Conservation (phyloP, 2,888 invertebrate species). For the Luperina nickerlii region DNA sequence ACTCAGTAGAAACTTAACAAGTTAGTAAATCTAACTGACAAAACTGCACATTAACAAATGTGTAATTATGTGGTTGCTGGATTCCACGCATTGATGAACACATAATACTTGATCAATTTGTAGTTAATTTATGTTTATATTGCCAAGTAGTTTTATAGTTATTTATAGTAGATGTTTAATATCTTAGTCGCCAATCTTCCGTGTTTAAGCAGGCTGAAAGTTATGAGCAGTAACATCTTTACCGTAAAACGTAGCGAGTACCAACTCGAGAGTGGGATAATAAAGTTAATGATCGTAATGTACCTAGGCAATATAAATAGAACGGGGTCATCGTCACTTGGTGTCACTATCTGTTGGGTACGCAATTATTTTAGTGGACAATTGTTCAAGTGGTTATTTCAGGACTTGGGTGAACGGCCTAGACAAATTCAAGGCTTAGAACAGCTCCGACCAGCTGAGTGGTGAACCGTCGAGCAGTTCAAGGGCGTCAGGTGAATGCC, state of each 20-base stretch:
- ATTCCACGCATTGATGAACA: slow-evolving; percentile 61
- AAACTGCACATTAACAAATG: slow-evolving; percentile 67
- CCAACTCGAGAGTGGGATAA: slow-evolving; percentile 69
- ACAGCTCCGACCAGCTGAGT: slow-evolving; percentile 84
- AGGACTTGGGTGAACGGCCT: slow-evolving; percentile 85
- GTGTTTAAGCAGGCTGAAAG: slow-evolving; percentile 61
- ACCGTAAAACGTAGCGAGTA: slow-evolving; percentile 69
- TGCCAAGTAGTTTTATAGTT: slow-evolving; percentile 57
- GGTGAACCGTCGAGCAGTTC: slow-evolving; percentile 85
- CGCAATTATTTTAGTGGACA: slow-evolving; percentile 68
- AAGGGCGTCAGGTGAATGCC: slow-evolving; percentile 89
- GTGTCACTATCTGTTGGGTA: slow-evolving; percentile 58
- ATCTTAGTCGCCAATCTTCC: slow-evolving; percentile 57
- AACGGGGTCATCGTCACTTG: slow-evolving; percentile 67
- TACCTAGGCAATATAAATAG: slow-evolving; percentile 59
- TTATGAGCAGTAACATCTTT: slow-evolving; percentile 70
- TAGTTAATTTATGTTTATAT: slow-evolving; percentile 65
- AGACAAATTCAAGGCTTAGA: slow-evolving; percentile 85
- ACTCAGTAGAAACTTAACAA: slow-evolving; percentile 48
- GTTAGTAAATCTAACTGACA: slow-evolving; percentile 57
- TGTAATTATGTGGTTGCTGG: slow-evolving; percentile 60
- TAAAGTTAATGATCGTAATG: slow-evolving; percentile 72
- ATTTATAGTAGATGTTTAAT: slow-evolving; percentile 46
- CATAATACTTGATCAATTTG: slow-evolving; percentile 68
- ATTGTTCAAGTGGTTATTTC: slow-evolving; percentile 71